Evolutionary conservation across 2,797 vertebrate species (phyloP), one percentile per base, ranked within the genome.

Genomic region (Anguilla pacifica): DNA sequence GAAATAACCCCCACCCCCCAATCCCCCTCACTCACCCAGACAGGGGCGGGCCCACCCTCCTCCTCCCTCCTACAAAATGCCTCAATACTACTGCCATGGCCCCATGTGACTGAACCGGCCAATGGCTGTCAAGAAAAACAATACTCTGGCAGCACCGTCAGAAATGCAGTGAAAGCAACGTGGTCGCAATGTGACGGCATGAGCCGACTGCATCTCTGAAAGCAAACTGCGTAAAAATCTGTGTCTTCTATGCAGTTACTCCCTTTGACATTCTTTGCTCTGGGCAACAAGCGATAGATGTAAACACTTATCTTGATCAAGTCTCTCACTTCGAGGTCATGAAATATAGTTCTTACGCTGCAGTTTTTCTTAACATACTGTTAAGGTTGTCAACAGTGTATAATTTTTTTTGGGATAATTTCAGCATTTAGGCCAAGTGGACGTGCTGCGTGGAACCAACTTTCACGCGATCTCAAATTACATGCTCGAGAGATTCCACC

Each of bases 61-160:
- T 55, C n/a, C 31, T 57, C 43, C 59, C 51, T 59, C 51, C 19
- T 6, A n/a, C 1, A 46, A 77, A 85, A 74, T 10, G 25, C 79
- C 79, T 82, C 39, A 51, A 77, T 22, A 89, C 86, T 85, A 91
- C 84, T 57, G 88, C 87, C 89, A 46, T 22, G 35, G 51, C 79
- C 43, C 17, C 43, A 82, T 7, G 43, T 25, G 79, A 49, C 46
- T 3, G 6, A 82, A 11, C 3, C 7, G 13, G 5, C 79, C 79
- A 49, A 51, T 82, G 79, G 22, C 43, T 25, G 43, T 1, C 0
- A 49, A 39, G 31, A 17, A 74, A 2, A 43, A 51, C 22, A 82
- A 82, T 15, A 17, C 13, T 79, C 15, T 79, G 11, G 79, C 79
- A 49, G 19, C 35, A 51, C 74, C 0, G 39, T 22, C 35, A 43